Percentiles rank a stretch among this genome's conserved stretches.
phyloP scores from a whole-genome alignment of 2,113 vertebrate species.

The Glaucomys volans region DNA sequence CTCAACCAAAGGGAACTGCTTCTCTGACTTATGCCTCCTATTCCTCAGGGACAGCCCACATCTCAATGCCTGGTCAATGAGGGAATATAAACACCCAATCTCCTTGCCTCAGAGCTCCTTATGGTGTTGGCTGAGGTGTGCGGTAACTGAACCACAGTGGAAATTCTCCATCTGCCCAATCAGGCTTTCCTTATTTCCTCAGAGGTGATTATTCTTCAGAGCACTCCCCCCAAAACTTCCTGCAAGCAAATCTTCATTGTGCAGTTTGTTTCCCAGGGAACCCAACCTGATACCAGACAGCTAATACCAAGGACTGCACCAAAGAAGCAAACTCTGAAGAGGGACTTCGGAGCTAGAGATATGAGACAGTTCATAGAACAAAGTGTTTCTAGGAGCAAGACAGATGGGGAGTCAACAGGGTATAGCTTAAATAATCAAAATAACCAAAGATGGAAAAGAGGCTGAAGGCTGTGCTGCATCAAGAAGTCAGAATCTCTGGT shows the following conservation, averaged over 20 bases:
- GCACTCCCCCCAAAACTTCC: neutral
- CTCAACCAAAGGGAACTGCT: neutral
- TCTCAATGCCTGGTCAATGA: neutral
- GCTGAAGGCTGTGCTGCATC: neutral
- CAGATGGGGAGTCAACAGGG: neutral
- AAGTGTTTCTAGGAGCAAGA: neutral
- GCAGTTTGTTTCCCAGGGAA: slow-evolving; percentile 25
- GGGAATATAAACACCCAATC: neutral
- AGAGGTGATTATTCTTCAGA: neutral
- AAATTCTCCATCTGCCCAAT: neutral
- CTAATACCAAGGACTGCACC: neutral
- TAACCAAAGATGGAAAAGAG: neutral
- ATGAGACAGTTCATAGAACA: neutral
- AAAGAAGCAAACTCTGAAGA: slow-evolving; percentile 9
- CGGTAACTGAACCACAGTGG: neutral
- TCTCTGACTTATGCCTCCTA: neutral
- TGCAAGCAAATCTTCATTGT: neutral
- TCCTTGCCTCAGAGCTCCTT: neutral
- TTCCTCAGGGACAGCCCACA: neutral
- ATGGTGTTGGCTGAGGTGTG: neutral
- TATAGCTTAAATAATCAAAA: neutral
- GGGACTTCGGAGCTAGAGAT: slow-evolving; percentile 3
- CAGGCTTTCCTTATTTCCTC: neutral
- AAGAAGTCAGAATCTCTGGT: neutral
- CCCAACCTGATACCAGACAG: neutral